phyloP scores from a whole-genome alignment of 2,888 invertebrate species.

The Caenorhabditis doughertyi region DNA sequence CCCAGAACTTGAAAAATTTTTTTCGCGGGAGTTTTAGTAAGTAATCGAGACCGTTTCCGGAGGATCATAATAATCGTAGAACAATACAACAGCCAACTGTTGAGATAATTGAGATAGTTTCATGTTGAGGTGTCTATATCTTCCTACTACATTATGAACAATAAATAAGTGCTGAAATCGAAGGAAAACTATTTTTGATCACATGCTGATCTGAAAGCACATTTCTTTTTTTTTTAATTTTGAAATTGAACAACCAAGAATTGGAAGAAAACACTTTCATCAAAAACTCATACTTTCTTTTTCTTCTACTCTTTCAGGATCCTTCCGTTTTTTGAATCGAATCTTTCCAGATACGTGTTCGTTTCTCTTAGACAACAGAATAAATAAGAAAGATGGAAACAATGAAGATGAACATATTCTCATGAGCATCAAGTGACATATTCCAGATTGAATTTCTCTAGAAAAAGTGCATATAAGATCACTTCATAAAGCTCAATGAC shows the following conservation, averaged over 20 bases:
- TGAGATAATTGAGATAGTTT: no score
- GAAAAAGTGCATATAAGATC: constrained; percentile 28
- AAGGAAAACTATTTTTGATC: no score
- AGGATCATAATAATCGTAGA: no score
- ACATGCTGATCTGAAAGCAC: background rate
- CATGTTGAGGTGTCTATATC: background rate
- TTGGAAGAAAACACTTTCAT: background rate
- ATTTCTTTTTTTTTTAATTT: constrained; percentile 10
- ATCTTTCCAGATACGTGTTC: constrained; percentile 1
- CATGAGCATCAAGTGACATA: constrained; percentile 48
- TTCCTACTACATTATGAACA: background rate
- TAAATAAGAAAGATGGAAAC: background rate
- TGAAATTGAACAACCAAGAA: constrained; percentile 1
- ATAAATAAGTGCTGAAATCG: background rate
- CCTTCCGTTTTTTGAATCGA: constrained; percentile 1
- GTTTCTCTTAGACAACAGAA: background rate
- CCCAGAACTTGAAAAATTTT: no score
- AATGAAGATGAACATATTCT: constrained; percentile 27
- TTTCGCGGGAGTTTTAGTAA: no score
- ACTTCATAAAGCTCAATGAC: constrained; percentile 35
- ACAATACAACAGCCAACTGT: no score
- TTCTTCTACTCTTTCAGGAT: background rate
- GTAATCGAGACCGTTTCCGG: no score
- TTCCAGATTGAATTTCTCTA: constrained; percentile 47
- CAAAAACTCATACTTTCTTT: constrained; percentile 14